Percentiles rank a stretch among this genome's conserved stretches.
These are phyloP conservation scores for Mesaphorura yosii DNA, from an alignment of 1,140 invertebrate genomes.

Conservation along the genomic window DNA sequence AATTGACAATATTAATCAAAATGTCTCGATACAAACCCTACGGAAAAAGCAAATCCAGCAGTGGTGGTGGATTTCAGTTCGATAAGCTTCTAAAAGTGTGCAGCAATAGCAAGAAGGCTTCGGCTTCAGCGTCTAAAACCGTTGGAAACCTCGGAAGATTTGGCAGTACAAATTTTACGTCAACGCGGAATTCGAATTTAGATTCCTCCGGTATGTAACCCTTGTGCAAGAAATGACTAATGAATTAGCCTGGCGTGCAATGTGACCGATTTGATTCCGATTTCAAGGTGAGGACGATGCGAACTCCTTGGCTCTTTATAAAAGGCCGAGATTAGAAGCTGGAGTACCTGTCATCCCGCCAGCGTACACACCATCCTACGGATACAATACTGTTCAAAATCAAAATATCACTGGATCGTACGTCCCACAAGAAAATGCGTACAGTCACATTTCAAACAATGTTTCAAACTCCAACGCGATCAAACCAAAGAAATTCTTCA, in stretches of 20 bases:
- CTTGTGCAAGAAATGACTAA: no score
- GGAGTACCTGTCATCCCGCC: background rate
- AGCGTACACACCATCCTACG: background rate
- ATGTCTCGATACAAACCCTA: constrained; percentile 23
- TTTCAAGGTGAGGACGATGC: constrained; percentile 13
- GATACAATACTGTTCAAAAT: background rate
- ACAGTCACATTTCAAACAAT: no score
- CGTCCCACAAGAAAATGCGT: background rate
- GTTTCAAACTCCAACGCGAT: constrained; percentile 38
- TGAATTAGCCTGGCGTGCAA: no score
- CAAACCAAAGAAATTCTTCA: constrained; percentile 83
- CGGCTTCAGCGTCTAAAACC: constrained; percentile 72
- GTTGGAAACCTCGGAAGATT: constrained; percentile 82
- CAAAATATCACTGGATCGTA: background rate
- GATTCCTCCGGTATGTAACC: constrained; percentile 4
- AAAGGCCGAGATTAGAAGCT: background rate
- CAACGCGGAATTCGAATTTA: constrained; percentile 56
- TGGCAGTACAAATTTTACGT: constrained; percentile 86
- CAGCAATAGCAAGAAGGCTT: constrained; percentile 66
- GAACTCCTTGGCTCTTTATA: background rate
- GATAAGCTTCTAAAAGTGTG: constrained; percentile 45
- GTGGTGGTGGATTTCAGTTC: constrained; percentile 51
- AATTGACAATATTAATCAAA: no score
- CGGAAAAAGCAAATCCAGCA: constrained; percentile 15
- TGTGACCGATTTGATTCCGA: no score